These are phyloP conservation scores for Eupeodes corollae DNA, from an alignment of 1,140 invertebrate genomes.

Conservation along the genomic window DNA sequence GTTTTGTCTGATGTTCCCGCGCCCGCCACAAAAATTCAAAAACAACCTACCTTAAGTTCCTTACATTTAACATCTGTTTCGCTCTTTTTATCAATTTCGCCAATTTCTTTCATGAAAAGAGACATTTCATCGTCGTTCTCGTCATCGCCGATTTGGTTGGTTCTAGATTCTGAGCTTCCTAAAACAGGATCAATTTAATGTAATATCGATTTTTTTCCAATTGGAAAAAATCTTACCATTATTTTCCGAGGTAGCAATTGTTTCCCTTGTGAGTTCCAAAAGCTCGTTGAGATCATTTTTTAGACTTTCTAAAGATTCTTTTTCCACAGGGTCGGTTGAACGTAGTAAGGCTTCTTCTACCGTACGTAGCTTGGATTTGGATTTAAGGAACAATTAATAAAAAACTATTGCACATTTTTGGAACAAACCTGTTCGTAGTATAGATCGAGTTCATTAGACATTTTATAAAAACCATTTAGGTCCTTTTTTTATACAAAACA, in stretches of 20 bases:
- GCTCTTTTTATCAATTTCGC: slow-evolving; percentile 6
- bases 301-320: slow-evolving; percentile 45
- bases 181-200: background rate
- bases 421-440: too few relatives aligned
- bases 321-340: slow-evolving; percentile 41
- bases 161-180: background rate
- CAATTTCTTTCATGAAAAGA: slow-evolving; percentile 48
- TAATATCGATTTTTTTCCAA: background rate
- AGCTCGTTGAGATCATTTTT: slow-evolving; percentile 52
- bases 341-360: slow-evolving; percentile 45
- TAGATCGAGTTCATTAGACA: too few relatives aligned
- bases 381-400: too few relatives aligned
- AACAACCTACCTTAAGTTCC: background rate
- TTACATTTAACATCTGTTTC: background rate
- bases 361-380: slow-evolving; percentile 42
- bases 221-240: slow-evolving; percentile 11
- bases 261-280: slow-evolving; percentile 50
- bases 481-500: too few relatives aligned
- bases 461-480: too few relatives aligned
- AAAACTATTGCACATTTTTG: too few relatives aligned
- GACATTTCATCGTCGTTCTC: slow-evolving; percentile 51
- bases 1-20: background rate
- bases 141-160: background rate
- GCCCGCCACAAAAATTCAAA: background rate
- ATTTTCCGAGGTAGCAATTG: slow-evolving; percentile 32